Percentiles rank a stretch among this genome's conserved stretches.
Evolutionary conservation across 2,888 invertebrate species (phyloP).

Genomic region (Drosophila colorata): DNA sequence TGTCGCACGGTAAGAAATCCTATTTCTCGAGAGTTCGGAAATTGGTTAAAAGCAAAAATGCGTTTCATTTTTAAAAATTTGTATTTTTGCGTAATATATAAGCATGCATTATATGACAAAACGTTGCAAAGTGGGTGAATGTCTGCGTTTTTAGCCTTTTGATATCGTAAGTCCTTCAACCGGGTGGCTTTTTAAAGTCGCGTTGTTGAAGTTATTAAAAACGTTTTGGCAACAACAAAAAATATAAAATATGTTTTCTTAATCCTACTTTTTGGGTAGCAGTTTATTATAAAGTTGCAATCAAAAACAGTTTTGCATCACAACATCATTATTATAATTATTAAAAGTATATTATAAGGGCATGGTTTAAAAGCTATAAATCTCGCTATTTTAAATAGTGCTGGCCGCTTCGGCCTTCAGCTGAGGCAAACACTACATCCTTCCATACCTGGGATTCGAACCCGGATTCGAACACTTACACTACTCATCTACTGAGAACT

Average conservation of each 20-base stretch:
- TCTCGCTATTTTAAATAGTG: too few species aligned
- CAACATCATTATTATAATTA: too few species aligned
- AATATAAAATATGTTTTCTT: constrained; percentile 22
- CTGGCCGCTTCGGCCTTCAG: too few species aligned
- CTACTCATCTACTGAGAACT: too few species aligned
- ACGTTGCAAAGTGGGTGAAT: background rate
- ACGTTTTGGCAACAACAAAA: constrained; percentile 7
- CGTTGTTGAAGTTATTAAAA: background rate
- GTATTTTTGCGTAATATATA: background rate
- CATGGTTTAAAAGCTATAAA: too few species aligned
- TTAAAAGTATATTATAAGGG: too few species aligned
- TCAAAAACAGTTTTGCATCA: background rate
- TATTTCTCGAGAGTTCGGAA: constrained; percentile 71
- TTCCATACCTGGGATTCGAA: too few species aligned
- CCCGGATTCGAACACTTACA: too few species aligned
- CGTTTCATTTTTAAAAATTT: constrained; percentile 47
- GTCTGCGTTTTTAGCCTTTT: constrained; percentile 23
- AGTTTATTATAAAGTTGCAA: background rate
- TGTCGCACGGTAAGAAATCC: constrained; percentile 47
- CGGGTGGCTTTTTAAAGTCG: constrained; percentile 1
- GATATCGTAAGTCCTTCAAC: constrained; percentile 36
- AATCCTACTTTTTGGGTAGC: constrained; percentile 2
- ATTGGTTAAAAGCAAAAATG: constrained; percentile 76
- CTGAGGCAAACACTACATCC: too few species aligned
- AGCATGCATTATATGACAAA: constrained; percentile 13